Evolutionary conservation across 2,113 vertebrate genomes (phyloP).

Genomic region (Pao palembangensis): DNA sequence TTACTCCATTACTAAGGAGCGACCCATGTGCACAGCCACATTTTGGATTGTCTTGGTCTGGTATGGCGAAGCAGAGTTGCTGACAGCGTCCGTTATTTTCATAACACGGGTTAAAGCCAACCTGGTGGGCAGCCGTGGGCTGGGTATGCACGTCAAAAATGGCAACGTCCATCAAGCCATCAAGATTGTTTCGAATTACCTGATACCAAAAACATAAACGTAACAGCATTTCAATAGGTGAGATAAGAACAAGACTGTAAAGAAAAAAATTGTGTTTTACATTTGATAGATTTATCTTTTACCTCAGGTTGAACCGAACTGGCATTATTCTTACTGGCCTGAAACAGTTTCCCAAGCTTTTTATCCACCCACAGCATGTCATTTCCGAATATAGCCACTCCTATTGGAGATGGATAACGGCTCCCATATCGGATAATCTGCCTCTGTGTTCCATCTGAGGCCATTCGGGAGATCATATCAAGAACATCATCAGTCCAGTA

Average conservation of each 20-base stretch:
- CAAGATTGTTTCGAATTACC: slow-evolving; percentile 84
- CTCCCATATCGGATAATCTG: slow-evolving; percentile 86
- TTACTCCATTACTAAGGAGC: slow-evolving; percentile 79
- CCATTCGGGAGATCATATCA: slow-evolving; percentile 88
- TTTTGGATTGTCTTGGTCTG: slow-evolving; percentile 68
- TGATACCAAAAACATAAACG: slow-evolving; percentile 12
- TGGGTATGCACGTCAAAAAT: slow-evolving; percentile 80
- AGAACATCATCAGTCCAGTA: slow-evolving; percentile 93
- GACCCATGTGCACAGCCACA: slow-evolving; percentile 88
- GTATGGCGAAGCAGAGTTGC: slow-evolving; percentile 89
- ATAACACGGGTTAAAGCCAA: slow-evolving; percentile 86
- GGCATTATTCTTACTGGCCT: slow-evolving; percentile 84
- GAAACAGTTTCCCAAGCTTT: slow-evolving; percentile 87
- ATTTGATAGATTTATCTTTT: slow-evolving; percentile 10
- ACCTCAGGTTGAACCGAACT: slow-evolving; percentile 77
- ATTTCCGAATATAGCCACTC: slow-evolving; percentile 84
- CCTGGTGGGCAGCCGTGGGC: slow-evolving; percentile 74
- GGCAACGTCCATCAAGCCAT: slow-evolving; percentile 80
- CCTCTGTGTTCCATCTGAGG: slow-evolving; percentile 74
- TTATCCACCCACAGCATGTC: slow-evolving; percentile 91
- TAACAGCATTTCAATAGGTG: not conserved
- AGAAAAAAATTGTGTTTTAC: not conserved
- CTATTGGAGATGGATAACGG: slow-evolving; percentile 85
- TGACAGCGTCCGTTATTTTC: slow-evolving; percentile 84
- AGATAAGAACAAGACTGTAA: not conserved